Conservation (phyloP, 2,888 invertebrate species). For the Polymixis flavicincta region DNA sequence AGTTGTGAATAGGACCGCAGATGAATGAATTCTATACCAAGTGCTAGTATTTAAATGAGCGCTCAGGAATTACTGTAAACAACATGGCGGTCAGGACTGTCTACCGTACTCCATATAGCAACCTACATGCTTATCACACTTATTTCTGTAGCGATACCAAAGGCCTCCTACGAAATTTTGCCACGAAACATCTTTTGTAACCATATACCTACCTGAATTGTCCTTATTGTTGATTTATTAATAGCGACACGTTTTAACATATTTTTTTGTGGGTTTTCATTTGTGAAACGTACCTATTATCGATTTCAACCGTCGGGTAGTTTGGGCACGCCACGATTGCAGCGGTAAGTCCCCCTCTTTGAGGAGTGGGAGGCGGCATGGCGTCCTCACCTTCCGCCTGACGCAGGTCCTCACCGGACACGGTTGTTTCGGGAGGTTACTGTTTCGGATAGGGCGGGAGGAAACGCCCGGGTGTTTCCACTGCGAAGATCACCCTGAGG, state of each 20-base stretch:
- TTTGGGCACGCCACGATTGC: too few relatives aligned
- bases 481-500: too few relatives aligned
- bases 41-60: slow-evolving; percentile 10
- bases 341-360: too few relatives aligned
- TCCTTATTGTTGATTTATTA: slow-evolving; percentile 21
- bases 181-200: slow-evolving; percentile 7
- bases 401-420: too few relatives aligned
- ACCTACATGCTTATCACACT: background rate
- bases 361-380: too few relatives aligned
- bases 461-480: too few relatives aligned
- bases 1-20: slow-evolving; percentile 25
- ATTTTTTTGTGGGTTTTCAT: background rate
- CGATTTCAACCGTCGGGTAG: too few relatives aligned
- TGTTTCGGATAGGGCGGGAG: too few relatives aligned
- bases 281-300: too few relatives aligned
- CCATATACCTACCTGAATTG: background rate
- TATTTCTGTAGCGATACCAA: slow-evolving; percentile 5
- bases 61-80: slow-evolving; percentile 28
- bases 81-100: slow-evolving; percentile 11
- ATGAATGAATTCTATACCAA: slow-evolving; percentile 23
- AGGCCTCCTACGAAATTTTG: background rate
- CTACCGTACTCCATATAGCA: background rate
- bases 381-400: too few relatives aligned
- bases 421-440: too few relatives aligned
- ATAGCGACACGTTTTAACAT: background rate